Percentiles rank a stretch among this genome's conserved stretches.
phyloP scores from a whole-genome alignment of 2,888 invertebrate species.

The Thymelicus lineola region DNA sequence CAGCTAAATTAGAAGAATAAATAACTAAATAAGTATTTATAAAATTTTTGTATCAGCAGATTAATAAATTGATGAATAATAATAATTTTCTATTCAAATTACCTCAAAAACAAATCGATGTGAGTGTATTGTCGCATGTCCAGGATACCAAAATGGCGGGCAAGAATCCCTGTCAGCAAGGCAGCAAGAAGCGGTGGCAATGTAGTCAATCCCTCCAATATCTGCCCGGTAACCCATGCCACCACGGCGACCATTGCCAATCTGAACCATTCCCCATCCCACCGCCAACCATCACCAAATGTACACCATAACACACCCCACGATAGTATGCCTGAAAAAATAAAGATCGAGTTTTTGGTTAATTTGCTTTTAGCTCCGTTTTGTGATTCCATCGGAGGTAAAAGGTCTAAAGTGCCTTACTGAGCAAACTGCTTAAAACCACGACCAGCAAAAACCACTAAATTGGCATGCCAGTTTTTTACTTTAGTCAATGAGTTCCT shows the following conservation, averaged over 20 bases:
- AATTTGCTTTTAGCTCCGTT: too few relatives aligned
- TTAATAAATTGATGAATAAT: too few relatives aligned
- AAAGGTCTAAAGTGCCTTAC: too few relatives aligned
- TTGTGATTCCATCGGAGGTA: too few relatives aligned
- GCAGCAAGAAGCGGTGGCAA: slow-evolving; percentile 72
- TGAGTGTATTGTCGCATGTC: slow-evolving; percentile 69
- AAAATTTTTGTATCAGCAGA: too few relatives aligned
- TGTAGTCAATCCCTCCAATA: slow-evolving; percentile 60
- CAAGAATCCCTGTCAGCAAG: slow-evolving; percentile 68
- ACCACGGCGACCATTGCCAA: slow-evolving; percentile 57
- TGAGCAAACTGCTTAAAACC: too few relatives aligned
- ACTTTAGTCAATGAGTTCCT: too few relatives aligned
- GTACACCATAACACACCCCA: slow-evolving; percentile 70
- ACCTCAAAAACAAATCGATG: slow-evolving; percentile 73
- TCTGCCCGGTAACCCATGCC: slow-evolving; percentile 67
- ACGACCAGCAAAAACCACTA: too few relatives aligned
- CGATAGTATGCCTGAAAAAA: slow-evolving; percentile 57
- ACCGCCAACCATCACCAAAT: slow-evolving; percentile 67
- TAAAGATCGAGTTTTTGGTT: background rate
- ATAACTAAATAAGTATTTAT: too few relatives aligned
- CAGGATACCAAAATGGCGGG: slow-evolving; percentile 65
- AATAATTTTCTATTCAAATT: slow-evolving; percentile 11
- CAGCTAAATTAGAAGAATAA: too few relatives aligned
- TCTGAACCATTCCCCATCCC: slow-evolving; percentile 68
- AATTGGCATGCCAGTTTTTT: too few relatives aligned